Base-by-base conservation (phyloP, 2,113 vertebrate species). In the Danionella cerebrum region DNA sequence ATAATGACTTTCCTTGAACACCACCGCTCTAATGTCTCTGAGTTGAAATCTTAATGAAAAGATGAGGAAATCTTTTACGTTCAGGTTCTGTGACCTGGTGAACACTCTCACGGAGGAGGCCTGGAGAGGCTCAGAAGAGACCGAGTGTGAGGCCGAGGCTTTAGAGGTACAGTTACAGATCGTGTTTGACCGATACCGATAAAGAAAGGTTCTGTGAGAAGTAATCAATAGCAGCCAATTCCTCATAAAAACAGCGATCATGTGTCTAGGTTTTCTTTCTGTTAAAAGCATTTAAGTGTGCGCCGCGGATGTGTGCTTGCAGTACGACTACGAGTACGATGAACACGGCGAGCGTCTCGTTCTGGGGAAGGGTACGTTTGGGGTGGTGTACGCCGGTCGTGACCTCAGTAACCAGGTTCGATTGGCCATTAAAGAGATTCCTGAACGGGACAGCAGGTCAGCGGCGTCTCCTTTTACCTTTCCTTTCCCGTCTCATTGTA, bases 321-420 rank as follows among this genome's bases (percentile, higher is more conserved):
- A 99, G 96, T 99, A 97, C 51, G 96, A 99, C 83, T 98, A 99
- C 0, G 96, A 99, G 79, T 98, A 95, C 22, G 92, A 97, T 13
- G 96, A 99, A 81, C 96, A 94, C 0, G 94, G 92, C 0, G 96
- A 98, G 70, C 85, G 90, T 83, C 87, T 95, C 51, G 53, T 98
- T 69, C 87, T 99, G 80, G 96, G 96, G 16, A 98, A 97, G 86
- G 96, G 96, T 29, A 99, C 96, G 0, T 98, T 97, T 0, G 96
- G 96, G 21, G 86, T 98, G 1, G 96, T 99, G 24, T 99, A 99
- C 6, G 96, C 96, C 0, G 96, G 96, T 68, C 89, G 96, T 54
- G 96, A 99, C 83, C 83, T 99, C 69, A 98, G 95, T 88, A 99
- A 98, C 86, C 96, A 99, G 85, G 96, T 99, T 78, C 89, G 96